These are phyloP conservation scores for Ramphastos sulfuratus DNA, from an alignment of 2,113 vertebrate species.

Conservation along the genomic window DNA sequence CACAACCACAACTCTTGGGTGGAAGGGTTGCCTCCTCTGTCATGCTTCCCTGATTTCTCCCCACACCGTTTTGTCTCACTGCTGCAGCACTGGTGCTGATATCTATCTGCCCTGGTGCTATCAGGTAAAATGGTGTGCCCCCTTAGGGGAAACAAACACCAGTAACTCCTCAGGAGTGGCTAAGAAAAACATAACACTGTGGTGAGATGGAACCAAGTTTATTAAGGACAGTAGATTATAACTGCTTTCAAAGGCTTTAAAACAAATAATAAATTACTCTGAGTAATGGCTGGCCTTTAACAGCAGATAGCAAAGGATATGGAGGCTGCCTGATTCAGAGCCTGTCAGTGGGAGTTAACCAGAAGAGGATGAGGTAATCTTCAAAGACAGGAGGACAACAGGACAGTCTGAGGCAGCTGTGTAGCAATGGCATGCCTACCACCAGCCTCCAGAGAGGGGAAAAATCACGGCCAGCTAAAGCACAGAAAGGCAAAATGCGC, in stretches of 20 bases:
- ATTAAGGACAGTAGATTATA: slow-evolving; percentile 74
- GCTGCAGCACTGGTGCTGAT: background rate
- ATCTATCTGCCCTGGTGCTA: background rate
- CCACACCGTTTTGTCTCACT: background rate
- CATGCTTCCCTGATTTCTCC: background rate
- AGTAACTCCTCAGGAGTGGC: background rate
- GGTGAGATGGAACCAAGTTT: slow-evolving; percentile 72
- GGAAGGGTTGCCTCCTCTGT: background rate
- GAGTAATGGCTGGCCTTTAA: slow-evolving; percentile 56
- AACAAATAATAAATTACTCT: slow-evolving; percentile 30
- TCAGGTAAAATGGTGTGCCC: background rate
- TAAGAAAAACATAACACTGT: slow-evolving; percentile 54
- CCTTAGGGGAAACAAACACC: background rate
- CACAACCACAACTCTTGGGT: background rate
- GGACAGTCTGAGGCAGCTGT: background rate
- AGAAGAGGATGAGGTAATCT: slow-evolving; percentile 68
- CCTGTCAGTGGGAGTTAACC: slow-evolving; percentile 36
- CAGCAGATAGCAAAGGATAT: slow-evolving; percentile 39
- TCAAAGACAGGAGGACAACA: slow-evolving; percentile 3
- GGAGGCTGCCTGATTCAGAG: slow-evolving; percentile 51
- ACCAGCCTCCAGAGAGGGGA: background rate
- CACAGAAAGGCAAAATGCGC: background rate
- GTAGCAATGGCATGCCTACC: rapidly evolving
- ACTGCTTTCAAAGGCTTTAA: slow-evolving; percentile 48
- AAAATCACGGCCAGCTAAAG: background rate